Percentiles rank a stretch among this genome's conserved stretches.
phyloP scores from a whole-genome alignment of 1,140 invertebrate genomes.

The Lineus longissimus region DNA sequence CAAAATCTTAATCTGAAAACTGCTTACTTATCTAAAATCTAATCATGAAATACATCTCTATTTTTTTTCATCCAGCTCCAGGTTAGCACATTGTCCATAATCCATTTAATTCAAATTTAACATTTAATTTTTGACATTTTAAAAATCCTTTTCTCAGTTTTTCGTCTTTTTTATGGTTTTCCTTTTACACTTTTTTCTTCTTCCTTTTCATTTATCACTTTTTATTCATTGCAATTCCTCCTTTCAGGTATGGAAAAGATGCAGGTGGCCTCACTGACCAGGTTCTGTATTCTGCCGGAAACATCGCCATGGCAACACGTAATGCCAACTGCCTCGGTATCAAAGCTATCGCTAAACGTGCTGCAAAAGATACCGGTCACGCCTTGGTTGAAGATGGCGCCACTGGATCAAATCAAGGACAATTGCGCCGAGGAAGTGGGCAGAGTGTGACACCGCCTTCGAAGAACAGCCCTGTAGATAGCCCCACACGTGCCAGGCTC shows the following conservation, averaged over 20 bases:
- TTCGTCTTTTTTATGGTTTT: neutral
- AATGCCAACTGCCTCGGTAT: conserved; percentile 63
- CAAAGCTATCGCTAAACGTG: conserved; percentile 63
- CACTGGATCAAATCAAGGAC: conserved; percentile 3
- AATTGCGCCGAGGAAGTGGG: neutral
- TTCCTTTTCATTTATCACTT: neutral
- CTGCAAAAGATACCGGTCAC: conserved; percentile 65
- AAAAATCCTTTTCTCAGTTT: no score
- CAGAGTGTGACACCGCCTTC: no score
- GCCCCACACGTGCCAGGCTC: no score
- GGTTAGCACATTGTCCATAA: no score
- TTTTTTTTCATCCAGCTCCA: no score
- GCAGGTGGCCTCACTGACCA: conserved; percentile 60
- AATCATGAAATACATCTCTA: neutral
- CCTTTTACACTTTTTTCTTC: neutral
- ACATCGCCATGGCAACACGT: conserved; percentile 60
- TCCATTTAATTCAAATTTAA: no score
- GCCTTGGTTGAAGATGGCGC: conserved; percentile 56
- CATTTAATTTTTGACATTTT: no score
- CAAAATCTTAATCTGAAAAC: neutral
- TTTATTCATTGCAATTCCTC: conserved; percentile 9
- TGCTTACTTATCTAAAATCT: neutral
- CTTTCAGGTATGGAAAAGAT: conserved; percentile 62
- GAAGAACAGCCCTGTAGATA: no score
- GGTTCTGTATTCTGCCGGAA: conserved; percentile 64